Percentiles rank a stretch among this genome's conserved stretches.
These are phyloP conservation scores for Cerastis rubricosa DNA, from an alignment of 2,888 invertebrate genomes.

Conservation along the genomic window DNA sequence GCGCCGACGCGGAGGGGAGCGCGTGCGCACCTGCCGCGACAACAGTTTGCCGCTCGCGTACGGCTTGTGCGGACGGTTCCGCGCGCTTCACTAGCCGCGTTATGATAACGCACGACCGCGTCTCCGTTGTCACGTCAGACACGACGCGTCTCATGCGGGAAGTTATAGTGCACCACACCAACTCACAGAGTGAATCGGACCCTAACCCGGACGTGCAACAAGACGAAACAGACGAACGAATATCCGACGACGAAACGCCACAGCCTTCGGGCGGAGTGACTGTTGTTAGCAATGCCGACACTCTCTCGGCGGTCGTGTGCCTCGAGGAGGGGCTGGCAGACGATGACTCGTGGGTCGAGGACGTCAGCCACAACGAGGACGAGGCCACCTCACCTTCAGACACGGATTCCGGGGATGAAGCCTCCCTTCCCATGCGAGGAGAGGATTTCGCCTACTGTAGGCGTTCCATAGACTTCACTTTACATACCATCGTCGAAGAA, in stretches of 20 bases:
- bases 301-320: slow-evolving; percentile 93
- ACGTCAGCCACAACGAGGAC: slow-evolving; percentile 95
- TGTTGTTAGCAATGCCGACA: slow-evolving; percentile 93
- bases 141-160: slow-evolving; percentile 93
- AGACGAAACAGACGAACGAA: slow-evolving; percentile 85
- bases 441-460: slow-evolving; percentile 96
- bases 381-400: slow-evolving; percentile 93
- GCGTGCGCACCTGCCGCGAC: slow-evolving; percentile 88
- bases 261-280: slow-evolving; percentile 92
- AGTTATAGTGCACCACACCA: slow-evolving; percentile 92
- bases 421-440: slow-evolving; percentile 93
- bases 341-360: slow-evolving; percentile 98
- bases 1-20: slow-evolving; percentile 85
- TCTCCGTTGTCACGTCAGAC: slow-evolving; percentile 94
- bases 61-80: slow-evolving; percentile 90
- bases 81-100: slow-evolving; percentile 96
- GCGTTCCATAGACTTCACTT: slow-evolving; percentile 96
- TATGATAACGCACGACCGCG: slow-evolving; percentile 96
- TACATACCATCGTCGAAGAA: slow-evolving; percentile 98
- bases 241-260: slow-evolving; percentile 85
- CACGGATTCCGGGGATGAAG: slow-evolving; percentile 93
- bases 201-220: slow-evolving; percentile 76
- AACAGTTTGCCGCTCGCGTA: slow-evolving; percentile 90
- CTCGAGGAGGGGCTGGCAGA: slow-evolving; percentile 97
- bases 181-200: slow-evolving; percentile 90